phyloP scores from a whole-genome alignment of 2,888 invertebrate genomes.

The Nowickia ferox region DNA sequence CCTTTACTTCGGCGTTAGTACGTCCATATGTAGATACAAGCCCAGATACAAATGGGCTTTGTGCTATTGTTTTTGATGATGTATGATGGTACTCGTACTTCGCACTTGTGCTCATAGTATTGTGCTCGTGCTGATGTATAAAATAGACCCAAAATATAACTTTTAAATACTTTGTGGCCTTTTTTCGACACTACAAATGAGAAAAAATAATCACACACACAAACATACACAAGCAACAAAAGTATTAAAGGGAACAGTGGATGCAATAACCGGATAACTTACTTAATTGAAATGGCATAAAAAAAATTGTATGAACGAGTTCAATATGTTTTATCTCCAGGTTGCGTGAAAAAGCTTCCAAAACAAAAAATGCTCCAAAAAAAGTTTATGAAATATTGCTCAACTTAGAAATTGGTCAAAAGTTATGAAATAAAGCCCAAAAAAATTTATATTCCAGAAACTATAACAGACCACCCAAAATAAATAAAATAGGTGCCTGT shows the following conservation, averaged over 20 bases:
- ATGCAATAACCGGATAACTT: neutral
- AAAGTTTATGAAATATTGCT: too few species aligned
- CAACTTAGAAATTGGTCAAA: too few species aligned
- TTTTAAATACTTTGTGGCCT: conserved; percentile 68
- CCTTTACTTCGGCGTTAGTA: neutral
- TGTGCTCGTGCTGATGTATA: conserved; percentile 23
- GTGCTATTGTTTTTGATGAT: conserved; percentile 31
- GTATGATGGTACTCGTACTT: conserved; percentile 47
- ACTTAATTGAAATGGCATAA: neutral
- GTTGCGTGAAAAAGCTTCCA: too few species aligned
- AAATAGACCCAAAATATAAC: conserved; percentile 49
- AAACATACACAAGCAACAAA: neutral
- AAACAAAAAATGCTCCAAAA: too few species aligned
- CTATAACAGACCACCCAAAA: too few species aligned
- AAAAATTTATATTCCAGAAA: too few species aligned
- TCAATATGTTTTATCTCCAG: too few species aligned
- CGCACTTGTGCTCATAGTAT: conserved; percentile 46
- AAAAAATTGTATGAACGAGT: too few species aligned
- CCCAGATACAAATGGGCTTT: conserved; percentile 7
- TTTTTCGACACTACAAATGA: conserved; percentile 33
- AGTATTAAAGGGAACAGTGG: conserved; percentile 10
- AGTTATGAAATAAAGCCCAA: too few species aligned
- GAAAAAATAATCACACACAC: neutral
- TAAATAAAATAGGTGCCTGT: too few species aligned
- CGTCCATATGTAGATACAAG: neutral